Conservation (phyloP, 1,140 invertebrate species). For the Lanistes nyassanus region DNA sequence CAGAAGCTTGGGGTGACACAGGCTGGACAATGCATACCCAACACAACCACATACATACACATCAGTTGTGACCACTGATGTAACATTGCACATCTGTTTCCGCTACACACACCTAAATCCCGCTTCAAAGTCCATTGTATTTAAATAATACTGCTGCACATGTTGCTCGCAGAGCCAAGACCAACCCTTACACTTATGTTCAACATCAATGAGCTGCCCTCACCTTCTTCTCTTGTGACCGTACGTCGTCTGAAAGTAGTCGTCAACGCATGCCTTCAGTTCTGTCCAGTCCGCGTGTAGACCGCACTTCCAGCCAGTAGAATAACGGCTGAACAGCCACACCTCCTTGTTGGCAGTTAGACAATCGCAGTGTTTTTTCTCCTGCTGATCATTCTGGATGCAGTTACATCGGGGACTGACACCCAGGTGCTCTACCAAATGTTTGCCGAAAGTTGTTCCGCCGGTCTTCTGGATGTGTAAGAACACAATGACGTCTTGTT, state of each 20-base stretch:
- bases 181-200: no score
- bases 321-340: conserved; percentile 98
- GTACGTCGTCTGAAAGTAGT: conserved; percentile 64
- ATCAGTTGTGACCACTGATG: no score
- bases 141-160: no score
- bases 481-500: conserved; percentile 93
- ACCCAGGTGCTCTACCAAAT: conserved; percentile 93
- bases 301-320: conserved; percentile 98
- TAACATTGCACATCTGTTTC: no score
- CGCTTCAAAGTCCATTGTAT: no score
- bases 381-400: conserved; percentile 19
- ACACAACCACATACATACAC: no score
- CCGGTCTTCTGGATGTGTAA: conserved; percentile 98
- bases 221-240: conserved; percentile 54
- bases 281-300: conserved; percentile 99
- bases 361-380: conserved; percentile 60
- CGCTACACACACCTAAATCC: no score
- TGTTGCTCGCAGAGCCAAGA: no score
- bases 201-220: not conserved
- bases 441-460: conserved; percentile 90
- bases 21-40: no score
- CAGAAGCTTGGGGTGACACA: no score
- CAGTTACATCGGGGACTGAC: conserved; percentile 70
- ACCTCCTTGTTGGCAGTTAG: conserved; percentile 51
- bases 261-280: conserved; percentile 77